phyloP scores from a whole-genome alignment of 1,140 invertebrate genomes.

The Aphis gossypii region DNA sequence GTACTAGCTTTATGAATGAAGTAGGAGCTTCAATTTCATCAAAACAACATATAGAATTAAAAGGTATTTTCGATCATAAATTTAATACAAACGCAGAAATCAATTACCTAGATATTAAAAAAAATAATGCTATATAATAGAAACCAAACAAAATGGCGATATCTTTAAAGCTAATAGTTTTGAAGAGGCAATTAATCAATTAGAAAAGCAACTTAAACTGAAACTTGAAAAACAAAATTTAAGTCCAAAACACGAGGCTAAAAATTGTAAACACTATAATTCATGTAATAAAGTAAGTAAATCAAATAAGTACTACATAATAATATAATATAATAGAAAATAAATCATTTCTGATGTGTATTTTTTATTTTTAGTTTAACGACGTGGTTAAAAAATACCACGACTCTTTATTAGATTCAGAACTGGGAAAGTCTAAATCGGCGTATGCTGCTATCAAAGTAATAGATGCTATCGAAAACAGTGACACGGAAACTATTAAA shows the following conservation, averaged over 20 bases:
- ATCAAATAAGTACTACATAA: background rate
- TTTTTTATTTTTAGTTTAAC: conserved; percentile 13
- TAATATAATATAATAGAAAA: background rate
- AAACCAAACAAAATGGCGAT: background rate
- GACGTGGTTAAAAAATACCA: conserved; percentile 1
- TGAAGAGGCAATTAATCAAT: background rate
- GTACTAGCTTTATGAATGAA: conserved; percentile 9
- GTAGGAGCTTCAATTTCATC: conserved; percentile 20
- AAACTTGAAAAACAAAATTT: conserved; percentile 47
- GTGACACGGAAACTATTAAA: conserved; percentile 8
- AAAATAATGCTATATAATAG: conserved; percentile 11
- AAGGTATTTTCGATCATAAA: background rate
- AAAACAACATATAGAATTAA: conserved; percentile 19
- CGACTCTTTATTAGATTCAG: conserved; percentile 31
- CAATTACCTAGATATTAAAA: background rate
- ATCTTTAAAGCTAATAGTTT: conserved; percentile 12
- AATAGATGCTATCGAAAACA: conserved; percentile 10
- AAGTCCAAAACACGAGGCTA: background rate
- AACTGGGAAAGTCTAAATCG: conserved; percentile 41
- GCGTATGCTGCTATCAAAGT: conserved; percentile 36
- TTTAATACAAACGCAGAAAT: background rate
- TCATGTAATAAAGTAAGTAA: conserved; percentile 36
- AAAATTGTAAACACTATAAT: conserved; percentile 31
- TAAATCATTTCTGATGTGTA: background rate
- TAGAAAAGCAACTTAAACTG: background rate